Percentiles rank a stretch among this genome's conserved stretches.
Conservation (phyloP, 1,140 invertebrate species). For the Mycetomoellerius zeteki region DNA sequence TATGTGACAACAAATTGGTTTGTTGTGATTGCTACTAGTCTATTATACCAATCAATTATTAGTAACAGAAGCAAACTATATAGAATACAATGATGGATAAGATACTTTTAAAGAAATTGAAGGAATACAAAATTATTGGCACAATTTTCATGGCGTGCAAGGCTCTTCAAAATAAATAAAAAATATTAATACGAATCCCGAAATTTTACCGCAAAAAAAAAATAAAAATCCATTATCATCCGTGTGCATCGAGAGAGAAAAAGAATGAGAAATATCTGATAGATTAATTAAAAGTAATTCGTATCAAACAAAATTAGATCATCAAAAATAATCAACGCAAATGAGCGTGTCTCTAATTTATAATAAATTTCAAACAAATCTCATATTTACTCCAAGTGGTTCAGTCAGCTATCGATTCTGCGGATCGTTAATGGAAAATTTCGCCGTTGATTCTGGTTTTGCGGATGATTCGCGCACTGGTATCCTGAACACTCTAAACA, state of each 20-base stretch:
- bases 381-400: background rate
- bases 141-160: background rate
- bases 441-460: background rate
- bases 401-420: background rate
- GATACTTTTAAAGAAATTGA: too few relatives aligned
- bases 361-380: background rate
- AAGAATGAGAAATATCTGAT: background rate
- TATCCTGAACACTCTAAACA: constrained; percentile 40
- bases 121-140: too few relatives aligned
- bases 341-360: background rate
- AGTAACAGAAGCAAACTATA: too few relatives aligned
- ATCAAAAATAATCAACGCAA: background rate
- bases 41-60: too few relatives aligned
- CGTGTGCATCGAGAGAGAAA: background rate
- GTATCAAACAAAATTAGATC: background rate
- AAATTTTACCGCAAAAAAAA: background rate
- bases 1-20: too few relatives aligned
- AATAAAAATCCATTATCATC: constrained; percentile 3
- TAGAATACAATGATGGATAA: too few relatives aligned
- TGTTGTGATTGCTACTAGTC: too few relatives aligned
- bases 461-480: background rate
- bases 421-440: constrained; percentile 51
- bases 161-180: background rate
- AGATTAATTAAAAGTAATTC: background rate
- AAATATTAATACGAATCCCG: background rate